These are phyloP conservation scores for Calameuta pallipes DNA, from an alignment of 2,888 invertebrate genomes.

Conservation along the genomic window DNA sequence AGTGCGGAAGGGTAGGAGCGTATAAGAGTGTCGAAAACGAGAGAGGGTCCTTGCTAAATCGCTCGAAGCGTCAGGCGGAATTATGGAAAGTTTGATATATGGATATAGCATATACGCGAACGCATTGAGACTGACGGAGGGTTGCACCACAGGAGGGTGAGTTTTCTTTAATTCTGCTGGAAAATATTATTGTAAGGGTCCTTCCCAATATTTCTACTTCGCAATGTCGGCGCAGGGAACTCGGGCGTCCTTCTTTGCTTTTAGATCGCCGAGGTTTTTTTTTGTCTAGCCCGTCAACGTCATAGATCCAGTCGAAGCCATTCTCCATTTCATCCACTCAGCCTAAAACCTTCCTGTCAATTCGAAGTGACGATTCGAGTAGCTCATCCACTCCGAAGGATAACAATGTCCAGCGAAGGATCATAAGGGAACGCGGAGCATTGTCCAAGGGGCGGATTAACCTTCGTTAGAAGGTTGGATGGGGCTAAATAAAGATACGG, in stretches of 20 bases:
- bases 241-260: not conserved
- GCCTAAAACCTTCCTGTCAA: not conserved
- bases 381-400: not conserved
- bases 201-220: conserved; percentile 33
- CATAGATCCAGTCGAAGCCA: not conserved
- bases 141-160: not conserved
- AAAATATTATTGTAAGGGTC: conserved; percentile 36
- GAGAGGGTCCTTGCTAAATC: conserved; percentile 36
- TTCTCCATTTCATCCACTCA: not conserved
- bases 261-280: not conserved
- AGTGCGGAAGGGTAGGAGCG: not conserved
- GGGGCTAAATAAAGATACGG: conserved; percentile 20
- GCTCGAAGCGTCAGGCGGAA: conserved; percentile 31
- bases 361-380: not conserved
- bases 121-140: not conserved
- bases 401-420: not conserved
- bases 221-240: conserved; percentile 20
- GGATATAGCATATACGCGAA: not conserved
- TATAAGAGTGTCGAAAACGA: conserved; percentile 22
- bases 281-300: not conserved
- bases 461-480: conserved; percentile 22
- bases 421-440: conserved; percentile 3
- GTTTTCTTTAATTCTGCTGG: conserved; percentile 27
- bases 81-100: conserved; percentile 37
- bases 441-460: not conserved